A percentile compares a stretch with the other conserved stretches of the same genome.
phyloP scores from a whole-genome alignment of 1,140 invertebrate species.

The Macrosteles quadrilineatus region DNA sequence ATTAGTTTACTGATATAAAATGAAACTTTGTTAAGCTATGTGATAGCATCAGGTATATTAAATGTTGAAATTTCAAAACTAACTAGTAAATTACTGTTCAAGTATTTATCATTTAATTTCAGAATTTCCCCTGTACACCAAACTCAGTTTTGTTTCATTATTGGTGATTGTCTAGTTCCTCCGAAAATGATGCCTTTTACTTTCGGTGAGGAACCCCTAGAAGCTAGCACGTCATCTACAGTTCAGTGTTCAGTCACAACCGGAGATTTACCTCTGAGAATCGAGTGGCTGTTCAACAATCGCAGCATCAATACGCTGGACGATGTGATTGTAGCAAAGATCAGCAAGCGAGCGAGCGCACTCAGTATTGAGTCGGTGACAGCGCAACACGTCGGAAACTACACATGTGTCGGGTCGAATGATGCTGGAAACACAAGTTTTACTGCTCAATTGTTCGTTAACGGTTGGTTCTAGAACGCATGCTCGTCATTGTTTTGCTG shows the following conservation, averaged over 20 bases:
- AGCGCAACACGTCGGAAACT: conserved; percentile 72
- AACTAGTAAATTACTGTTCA: too few species aligned
- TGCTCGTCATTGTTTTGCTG: too few species aligned
- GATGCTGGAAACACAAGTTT: conserved; percentile 61
- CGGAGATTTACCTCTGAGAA: conserved; percentile 72
- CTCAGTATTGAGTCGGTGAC: conserved; percentile 76
- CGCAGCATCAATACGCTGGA: conserved; percentile 50
- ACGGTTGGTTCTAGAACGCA: conserved; percentile 54
- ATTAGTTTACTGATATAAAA: too few species aligned
- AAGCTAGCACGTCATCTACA: conserved; percentile 48
- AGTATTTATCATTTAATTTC: too few species aligned
- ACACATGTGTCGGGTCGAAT: conserved; percentile 70
- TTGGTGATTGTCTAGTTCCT: conserved; percentile 58
- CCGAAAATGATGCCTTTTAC: conserved; percentile 62
- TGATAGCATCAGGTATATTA: too few species aligned
- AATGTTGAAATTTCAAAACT: too few species aligned
- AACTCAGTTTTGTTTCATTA: too few species aligned
- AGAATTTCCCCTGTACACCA: too few species aligned
- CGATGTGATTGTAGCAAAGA: conserved; percentile 64
- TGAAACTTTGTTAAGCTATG: too few species aligned
- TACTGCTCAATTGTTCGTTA: conserved; percentile 62
- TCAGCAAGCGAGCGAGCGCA: conserved; percentile 68
- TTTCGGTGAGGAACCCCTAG: conserved; percentile 56
- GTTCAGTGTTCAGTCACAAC: conserved; percentile 71
- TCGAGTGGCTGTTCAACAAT: conserved; percentile 70